phyloP scores from a whole-genome alignment of 2,113 vertebrate species.

The Vicugna pacos region DNA sequence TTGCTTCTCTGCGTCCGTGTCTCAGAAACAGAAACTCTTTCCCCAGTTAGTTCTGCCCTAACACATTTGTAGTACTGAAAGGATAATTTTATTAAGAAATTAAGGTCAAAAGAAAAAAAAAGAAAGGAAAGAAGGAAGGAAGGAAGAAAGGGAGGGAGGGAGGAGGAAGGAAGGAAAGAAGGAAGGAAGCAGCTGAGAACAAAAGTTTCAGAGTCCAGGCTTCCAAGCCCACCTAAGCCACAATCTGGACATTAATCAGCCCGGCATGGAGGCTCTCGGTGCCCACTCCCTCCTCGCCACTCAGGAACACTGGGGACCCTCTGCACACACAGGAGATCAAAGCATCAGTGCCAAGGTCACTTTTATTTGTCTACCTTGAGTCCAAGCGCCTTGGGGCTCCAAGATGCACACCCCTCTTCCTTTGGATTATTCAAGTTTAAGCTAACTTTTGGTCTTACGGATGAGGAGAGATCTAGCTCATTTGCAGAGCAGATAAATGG shows the following conservation, averaged over 20 bases:
- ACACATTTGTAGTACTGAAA: not conserved
- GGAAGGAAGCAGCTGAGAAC: fast-evolving
- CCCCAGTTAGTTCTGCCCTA: not conserved
- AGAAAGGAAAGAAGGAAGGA: not conserved
- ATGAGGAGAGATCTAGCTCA: not conserved
- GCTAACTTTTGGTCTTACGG: not conserved
- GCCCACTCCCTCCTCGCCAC: fast-evolving
- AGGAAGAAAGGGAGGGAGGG: too few relatives aligned
- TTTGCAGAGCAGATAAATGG: not conserved
- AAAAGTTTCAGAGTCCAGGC: not conserved
- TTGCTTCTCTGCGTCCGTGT: too few relatives aligned
- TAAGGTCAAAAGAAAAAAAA: not conserved
- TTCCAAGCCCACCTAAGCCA: not conserved
- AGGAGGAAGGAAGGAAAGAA: too few relatives aligned
- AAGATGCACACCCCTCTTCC: not conserved
- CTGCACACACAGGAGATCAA: fast-evolving
- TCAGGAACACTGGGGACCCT: not conserved
- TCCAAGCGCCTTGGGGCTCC: not conserved
- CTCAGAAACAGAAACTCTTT: not conserved
- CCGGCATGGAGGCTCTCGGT: not conserved
- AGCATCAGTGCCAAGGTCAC: fast-evolving
- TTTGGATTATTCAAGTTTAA: not conserved
- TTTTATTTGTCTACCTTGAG: not conserved
- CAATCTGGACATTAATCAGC: fast-evolving
- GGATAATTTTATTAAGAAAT: not conserved